Percentiles rank a stretch among this genome's conserved stretches.
Evolutionary conservation across 2,113 vertebrate genomes (phyloP).

Genomic region (Saguinus midas): DNA sequence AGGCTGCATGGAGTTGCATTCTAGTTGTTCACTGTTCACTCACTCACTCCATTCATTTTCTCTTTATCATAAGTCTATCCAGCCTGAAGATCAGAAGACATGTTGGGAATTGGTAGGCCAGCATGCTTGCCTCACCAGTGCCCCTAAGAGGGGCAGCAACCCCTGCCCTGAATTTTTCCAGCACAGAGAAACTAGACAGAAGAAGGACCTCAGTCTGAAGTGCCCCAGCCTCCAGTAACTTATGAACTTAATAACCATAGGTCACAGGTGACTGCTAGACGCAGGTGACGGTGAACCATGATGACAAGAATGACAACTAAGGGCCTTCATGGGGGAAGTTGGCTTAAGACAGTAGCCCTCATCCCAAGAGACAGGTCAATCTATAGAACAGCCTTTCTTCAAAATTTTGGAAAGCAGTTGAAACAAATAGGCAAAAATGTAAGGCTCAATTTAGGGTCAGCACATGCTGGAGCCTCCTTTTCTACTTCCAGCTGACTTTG

Average conservation of each 20-base stretch:
- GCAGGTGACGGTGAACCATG: too few species aligned
- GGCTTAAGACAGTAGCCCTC: neutral
- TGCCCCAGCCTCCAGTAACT: rapidly evolving
- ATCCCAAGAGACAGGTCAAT: neutral
- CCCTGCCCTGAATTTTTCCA: neutral
- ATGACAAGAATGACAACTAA: neutral
- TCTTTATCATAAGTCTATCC: neutral
- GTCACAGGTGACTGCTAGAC: neutral
- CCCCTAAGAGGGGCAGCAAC: neutral
- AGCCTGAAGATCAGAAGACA: neutral
- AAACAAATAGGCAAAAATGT: neutral
- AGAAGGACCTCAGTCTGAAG: neutral
- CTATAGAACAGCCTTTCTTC: neutral
- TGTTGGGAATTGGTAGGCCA: neutral
- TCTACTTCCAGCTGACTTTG: neutral
- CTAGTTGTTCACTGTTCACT: neutral
- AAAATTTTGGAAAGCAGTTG: neutral
- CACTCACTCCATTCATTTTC: neutral
- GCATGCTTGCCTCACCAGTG: too few species aligned
- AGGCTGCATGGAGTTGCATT: neutral
- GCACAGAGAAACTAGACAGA: neutral
- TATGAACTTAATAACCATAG: neutral
- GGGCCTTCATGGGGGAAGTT: neutral
- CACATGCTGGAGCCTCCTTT: neutral
- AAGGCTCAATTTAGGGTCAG: neutral